Percentiles rank a stretch among this genome's conserved stretches.
Evolutionary conservation across 53 echinoderm and acorn worm genomes (phyloP).

Genomic region (Crossaster papposus): DNA sequence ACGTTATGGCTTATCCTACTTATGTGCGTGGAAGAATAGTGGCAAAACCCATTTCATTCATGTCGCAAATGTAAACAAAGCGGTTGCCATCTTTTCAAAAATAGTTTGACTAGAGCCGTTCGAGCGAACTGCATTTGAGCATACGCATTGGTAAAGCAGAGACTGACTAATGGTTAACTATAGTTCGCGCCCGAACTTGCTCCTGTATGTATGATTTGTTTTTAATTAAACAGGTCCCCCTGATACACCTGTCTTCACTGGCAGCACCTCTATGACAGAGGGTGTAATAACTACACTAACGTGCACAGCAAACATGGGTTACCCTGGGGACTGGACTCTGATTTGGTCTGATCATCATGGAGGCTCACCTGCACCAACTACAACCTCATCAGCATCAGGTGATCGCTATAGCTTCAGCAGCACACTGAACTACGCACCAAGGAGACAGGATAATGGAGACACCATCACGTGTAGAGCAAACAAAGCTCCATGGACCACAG

Average conservation of each 20-base stretch:
- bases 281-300: not conserved
- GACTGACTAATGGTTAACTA: too few species aligned
- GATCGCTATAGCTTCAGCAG: not conserved
- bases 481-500: not conserved
- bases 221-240: slow-evolving; percentile 43
- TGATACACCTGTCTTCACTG: not conserved
- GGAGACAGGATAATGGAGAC: not conserved
- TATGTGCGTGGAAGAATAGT: too few species aligned
- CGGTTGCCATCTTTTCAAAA: too few species aligned
- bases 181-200: too few species aligned
- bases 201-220: too few species aligned
- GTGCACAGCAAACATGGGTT: slow-evolving; percentile 18
- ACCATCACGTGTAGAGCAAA: not conserved
- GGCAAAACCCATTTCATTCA: too few species aligned
- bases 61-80: too few species aligned
- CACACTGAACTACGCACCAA: not conserved
- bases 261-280: not conserved
- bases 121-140: too few species aligned
- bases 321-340: slow-evolving; percentile 23
- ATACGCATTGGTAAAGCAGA: too few species aligned
- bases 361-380: not conserved
- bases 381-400: not conserved
- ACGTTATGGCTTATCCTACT: too few species aligned
- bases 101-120: too few species aligned
- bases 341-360: slow-evolving; percentile 4